phyloP scores from a whole-genome alignment of 2,888 invertebrate species.

The Crocallis elinguaria region DNA sequence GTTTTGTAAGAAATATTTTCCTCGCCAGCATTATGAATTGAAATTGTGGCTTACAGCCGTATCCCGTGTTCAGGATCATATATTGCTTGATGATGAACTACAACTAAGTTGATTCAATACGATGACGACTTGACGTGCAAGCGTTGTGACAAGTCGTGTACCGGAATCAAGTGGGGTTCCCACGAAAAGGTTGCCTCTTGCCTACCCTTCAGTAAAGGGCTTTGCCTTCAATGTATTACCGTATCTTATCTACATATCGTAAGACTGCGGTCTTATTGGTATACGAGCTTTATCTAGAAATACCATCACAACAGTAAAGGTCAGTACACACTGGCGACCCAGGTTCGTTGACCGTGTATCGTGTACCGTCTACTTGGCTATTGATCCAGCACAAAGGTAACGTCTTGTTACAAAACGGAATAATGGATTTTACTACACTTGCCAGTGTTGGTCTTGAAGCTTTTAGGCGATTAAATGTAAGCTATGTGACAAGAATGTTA shows the following conservation, averaged over 20 bases:
- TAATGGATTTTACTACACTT: slow-evolving; percentile 18
- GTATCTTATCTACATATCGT: not conserved
- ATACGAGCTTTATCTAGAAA: slow-evolving; percentile 26
- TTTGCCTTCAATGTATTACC: too few relatives aligned
- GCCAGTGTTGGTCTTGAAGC: not conserved
- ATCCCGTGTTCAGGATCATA: too few relatives aligned
- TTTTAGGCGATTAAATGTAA: slow-evolving; percentile 33
- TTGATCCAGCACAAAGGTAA: slow-evolving; percentile 44
- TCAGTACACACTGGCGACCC: slow-evolving; percentile 35
- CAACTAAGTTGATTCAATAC: too few relatives aligned
- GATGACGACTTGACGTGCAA: too few relatives aligned
- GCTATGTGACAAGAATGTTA: slow-evolving; percentile 7
- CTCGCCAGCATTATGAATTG: too few relatives aligned
- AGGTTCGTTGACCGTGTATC: slow-evolving; percentile 48
- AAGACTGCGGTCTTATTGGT: slow-evolving; percentile 10
- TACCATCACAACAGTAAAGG: slow-evolving; percentile 31
- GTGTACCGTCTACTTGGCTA: slow-evolving; percentile 40
- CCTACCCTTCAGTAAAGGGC: not conserved
- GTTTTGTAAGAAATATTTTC: too few relatives aligned
- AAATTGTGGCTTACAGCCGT: too few relatives aligned
- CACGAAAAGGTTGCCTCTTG: not conserved
- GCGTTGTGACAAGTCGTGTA: not conserved
- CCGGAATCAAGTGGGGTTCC: not conserved
- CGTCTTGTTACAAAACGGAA: slow-evolving; percentile 30
- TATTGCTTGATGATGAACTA: too few relatives aligned